Evolutionary conservation across 2,888 invertebrate genomes (phyloP).

Genomic region (Stenodera caucasica): DNA sequence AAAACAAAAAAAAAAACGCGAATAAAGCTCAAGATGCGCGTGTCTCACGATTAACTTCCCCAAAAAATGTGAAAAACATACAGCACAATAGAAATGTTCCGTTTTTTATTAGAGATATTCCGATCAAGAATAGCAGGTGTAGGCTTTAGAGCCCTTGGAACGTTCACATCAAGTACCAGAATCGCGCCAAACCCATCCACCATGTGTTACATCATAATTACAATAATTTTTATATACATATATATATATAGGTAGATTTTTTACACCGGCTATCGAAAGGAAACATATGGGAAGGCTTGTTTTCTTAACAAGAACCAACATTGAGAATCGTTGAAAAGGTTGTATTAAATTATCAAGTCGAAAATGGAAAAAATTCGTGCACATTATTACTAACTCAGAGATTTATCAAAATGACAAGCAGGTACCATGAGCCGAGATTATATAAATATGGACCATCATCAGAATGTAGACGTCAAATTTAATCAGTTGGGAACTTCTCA

Average conservation of each 20-base stretch:
- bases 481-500: slow-evolving; percentile 17
- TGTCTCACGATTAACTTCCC: too few relatives aligned
- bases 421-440: slow-evolving; percentile 36
- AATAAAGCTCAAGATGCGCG: too few relatives aligned
- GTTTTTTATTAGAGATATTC: neutral
- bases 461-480: slow-evolving; percentile 41
- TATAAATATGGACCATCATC: slow-evolving; percentile 32
- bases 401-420: slow-evolving; percentile 44
- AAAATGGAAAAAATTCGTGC: slow-evolving; percentile 31
- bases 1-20: too few relatives aligned
- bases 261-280: slow-evolving; percentile 17
- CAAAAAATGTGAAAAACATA: neutral
- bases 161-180: slow-evolving; percentile 29
- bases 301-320: slow-evolving; percentile 31
- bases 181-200: slow-evolving; percentile 44
- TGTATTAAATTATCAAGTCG: slow-evolving; percentile 41
- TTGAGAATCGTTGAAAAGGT: slow-evolving; percentile 47
- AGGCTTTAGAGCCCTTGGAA: neutral
- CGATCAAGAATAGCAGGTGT: slow-evolving; percentile 31
- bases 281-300: slow-evolving; percentile 43
- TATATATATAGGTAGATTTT: slow-evolving; percentile 26
- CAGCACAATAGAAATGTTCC: neutral
- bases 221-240: slow-evolving; percentile 50
- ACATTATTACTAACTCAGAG: slow-evolving; percentile 36
- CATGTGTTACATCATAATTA: slow-evolving; percentile 55